Evolutionary conservation across 2,113 vertebrate species (phyloP).

Genomic region (Esox niger): DNA sequence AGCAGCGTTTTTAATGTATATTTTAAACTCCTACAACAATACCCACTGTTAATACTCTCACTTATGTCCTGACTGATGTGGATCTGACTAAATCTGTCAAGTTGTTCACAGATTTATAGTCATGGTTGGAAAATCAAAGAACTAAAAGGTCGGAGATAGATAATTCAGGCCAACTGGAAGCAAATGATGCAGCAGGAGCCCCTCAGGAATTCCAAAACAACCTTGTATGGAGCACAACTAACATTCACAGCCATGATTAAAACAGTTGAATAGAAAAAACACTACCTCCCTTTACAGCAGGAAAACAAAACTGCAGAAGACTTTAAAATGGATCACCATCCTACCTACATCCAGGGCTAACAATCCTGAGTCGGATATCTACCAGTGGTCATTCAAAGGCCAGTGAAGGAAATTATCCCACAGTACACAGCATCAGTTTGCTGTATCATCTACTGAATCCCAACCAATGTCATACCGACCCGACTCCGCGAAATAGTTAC

Average conservation of each 20-base stretch:
- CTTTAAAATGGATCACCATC: slow-evolving; percentile 33
- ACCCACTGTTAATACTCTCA: no score
- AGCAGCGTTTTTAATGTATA: no score
- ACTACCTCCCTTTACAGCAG: background rate
- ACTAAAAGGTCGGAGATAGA: no score
- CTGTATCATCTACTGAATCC: background rate
- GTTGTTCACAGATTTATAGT: no score
- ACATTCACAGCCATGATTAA: slow-evolving; percentile 16
- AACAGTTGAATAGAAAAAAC: slow-evolving; percentile 40
- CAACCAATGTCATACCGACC: background rate
- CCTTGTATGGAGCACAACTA: no score
- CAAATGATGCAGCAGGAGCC: no score
- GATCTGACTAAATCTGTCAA: no score
- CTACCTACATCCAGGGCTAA: slow-evolving; percentile 39
- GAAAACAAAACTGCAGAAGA: slow-evolving; percentile 23
- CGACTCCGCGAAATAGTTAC: background rate
- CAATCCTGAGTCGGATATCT: slow-evolving; percentile 34
- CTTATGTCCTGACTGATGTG: no score
- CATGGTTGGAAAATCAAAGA: no score
- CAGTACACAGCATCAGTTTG: background rate
- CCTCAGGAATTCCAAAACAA: no score
- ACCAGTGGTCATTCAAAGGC: slow-evolving; percentile 38
- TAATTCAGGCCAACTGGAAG: no score
- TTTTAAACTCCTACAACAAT: no score
- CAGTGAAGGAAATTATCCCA: slow-evolving; percentile 2